Base-by-base conservation (phyloP, 2,113 vertebrate genomes). In the Myotis davidii region DNA sequence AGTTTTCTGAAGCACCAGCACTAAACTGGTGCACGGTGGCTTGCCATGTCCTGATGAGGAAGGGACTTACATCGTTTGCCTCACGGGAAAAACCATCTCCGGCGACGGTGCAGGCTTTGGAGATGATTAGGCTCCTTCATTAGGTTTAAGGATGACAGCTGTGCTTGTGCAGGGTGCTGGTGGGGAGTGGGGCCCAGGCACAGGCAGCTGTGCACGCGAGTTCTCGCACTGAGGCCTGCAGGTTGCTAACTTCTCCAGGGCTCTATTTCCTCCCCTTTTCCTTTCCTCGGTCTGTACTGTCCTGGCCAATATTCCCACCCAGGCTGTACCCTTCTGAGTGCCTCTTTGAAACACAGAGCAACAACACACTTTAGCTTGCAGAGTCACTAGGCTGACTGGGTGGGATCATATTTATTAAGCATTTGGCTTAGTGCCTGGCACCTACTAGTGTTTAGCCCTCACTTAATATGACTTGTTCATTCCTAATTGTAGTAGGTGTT, bases 81-180 rank as follows among this genome's bases (percentile, higher is more conserved):
- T 61, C 91, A 21, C 12, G 59, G 17, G 45, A 54, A 56, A 61
- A 32, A 37, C 4, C 32, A 48, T 59, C 5, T 54, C 78, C 23
- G 8, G 69, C 34, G 34, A 69, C 10, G 16, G 0, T 0, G 29
- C 10, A 29, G 29, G 4, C 9, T 34, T 29, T 23, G 3, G 34
- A 34, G 61, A 23, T 65, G 48, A 27, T 16, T 11, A 2, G 0
- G 6, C 29, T 21, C 25, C 34, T 45, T n/a, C 37, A 12, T 54
- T 69, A 48, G 42, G 29, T 6, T 32, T 13, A 70, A 9, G 39
- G 52, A 29, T n/a, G 50, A 7, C 3, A 2, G 25, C 2, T 37
- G 50, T 2, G 1, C 50, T 13, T 39, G 13, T 50, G 18, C 23
- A 4, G 17, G 4, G 9, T 0, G 3, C 8, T 12, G 32, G n/a